A percentile compares a stretch with the other conserved stretches of the same genome.
Conservation (phyloP, 2,888 invertebrate species). For the Cyclophora punctaria region DNA sequence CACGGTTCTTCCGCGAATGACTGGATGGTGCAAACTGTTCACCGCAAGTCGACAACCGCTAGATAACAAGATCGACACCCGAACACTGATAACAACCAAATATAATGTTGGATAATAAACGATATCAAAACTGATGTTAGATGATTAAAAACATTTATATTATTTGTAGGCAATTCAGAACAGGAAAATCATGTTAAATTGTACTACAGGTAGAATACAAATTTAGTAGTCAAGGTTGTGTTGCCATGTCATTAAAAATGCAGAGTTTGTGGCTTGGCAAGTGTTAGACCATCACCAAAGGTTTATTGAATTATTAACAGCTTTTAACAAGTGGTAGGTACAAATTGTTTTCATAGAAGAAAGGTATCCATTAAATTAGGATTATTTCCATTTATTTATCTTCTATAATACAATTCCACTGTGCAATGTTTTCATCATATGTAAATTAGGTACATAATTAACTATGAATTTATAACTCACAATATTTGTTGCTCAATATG, state of each 20-base stretch:
- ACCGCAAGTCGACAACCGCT: constrained; percentile 33
- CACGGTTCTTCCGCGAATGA: constrained; percentile 62
- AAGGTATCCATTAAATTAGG: too few species aligned
- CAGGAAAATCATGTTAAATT: too few species aligned
- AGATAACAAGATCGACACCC: constrained; percentile 60
- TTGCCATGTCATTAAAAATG: constrained; percentile 36
- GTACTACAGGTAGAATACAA: constrained; percentile 11
- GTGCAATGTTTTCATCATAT: too few species aligned
- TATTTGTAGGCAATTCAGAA: too few species aligned
- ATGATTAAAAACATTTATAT: too few species aligned
- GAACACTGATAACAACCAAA: constrained; percentile 49
- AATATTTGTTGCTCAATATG: too few species aligned
- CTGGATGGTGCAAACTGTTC: constrained; percentile 43
- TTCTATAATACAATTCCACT: too few species aligned
- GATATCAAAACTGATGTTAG: constrained; percentile 4
- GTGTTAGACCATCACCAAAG: constrained; percentile 28
- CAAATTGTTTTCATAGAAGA: constrained; percentile 4
- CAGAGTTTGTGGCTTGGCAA: constrained; percentile 27
- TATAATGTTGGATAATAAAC: constrained; percentile 47
- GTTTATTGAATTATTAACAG: constrained; percentile 30
- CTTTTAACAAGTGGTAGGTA: constrained; percentile 1
- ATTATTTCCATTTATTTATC: too few species aligned
- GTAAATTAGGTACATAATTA: too few species aligned
- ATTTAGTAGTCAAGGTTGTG: constrained; percentile 34
- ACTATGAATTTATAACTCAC: too few species aligned